Evolutionary conservation across 2,113 vertebrate genomes (phyloP), one percentile per base, ranked within the genome.

Genomic region (Dasyprocta punctata): DNA sequence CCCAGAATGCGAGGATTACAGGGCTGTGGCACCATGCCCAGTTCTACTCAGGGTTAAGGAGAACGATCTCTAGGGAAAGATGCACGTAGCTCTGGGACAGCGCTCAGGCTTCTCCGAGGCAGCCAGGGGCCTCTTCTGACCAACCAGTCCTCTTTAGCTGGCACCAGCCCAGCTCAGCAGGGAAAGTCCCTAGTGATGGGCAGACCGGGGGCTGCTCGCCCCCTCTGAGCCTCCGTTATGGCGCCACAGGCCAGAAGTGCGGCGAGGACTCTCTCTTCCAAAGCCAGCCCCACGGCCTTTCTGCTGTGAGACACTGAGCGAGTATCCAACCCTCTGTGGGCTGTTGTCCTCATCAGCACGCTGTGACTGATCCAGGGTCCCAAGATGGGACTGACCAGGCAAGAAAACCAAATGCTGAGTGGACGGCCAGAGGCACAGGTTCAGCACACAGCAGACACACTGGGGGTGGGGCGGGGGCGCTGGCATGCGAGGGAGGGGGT

Each of bases 361-460:
- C 4, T 14, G 16, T 22, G 83, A 63, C n/a, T 1, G 33, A 67
- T 44, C 58, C 3, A 1, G 65, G 47, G 26, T 24, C 54, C 44
- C 26, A 19, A 19, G 3, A 12, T 1, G 20, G 44, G 52, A 7
- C 28, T 4, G 7, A 5, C 7, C 28, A 52, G 63, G 65, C 52
- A 36, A 3, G 8, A 22, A 5, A 7, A 33, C 7, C 6, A 78
- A 56, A 58, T 1, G 22, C 44, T 22, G 5, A 30, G 0, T 0
- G 11, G 67, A 54, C 28, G 56, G 14, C 28, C 5, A 1, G 17
- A 1, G 10, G 44, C 30, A 38, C 77, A 5, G 33, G 47, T 26
- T 36, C 3, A 0, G 47, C 2, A 2, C 7, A 0, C 1, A 8
- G 71, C 20, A 7, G 54, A 38, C 16, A 14, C 28, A 36, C 5